Evolutionary conservation across 2,113 vertebrate species (phyloP).

Genomic region (Ictalurus punctatus): DNA sequence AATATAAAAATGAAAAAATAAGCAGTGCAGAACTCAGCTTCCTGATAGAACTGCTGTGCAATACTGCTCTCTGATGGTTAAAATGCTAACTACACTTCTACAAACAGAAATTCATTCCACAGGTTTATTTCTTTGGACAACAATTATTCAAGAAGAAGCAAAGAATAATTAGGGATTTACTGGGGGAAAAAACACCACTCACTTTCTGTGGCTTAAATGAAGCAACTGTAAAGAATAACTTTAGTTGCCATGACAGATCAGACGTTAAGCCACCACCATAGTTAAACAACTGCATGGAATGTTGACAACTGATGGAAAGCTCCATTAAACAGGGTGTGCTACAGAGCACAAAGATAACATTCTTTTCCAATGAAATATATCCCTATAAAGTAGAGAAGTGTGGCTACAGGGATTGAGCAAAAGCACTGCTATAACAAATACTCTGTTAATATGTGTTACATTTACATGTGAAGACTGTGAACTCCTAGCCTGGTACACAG

Average conservation of each 20-base stretch:
- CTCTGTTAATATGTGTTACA: not conserved
- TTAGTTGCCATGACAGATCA: slow-evolving; percentile 16
- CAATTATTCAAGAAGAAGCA: not conserved
- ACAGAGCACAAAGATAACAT: slow-evolving; percentile 53
- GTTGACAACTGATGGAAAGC: slow-evolving; percentile 44
- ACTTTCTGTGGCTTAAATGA: not conserved
- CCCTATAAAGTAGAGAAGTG: slow-evolving; percentile 12
- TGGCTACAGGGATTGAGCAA: not conserved
- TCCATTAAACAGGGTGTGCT: slow-evolving; percentile 55
- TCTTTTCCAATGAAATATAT: slow-evolving; percentile 37
- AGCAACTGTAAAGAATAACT: not conserved
- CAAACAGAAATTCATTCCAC: not conserved
- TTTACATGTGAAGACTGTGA: not conserved
- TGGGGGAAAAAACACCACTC: not conserved
- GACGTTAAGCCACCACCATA: slow-evolving; percentile 53
- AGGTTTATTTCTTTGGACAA: not conserved
- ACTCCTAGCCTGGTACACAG: not conserved
- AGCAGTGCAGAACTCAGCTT: not conserved
- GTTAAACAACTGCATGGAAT: slow-evolving; percentile 55
- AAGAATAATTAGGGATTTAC: not conserved
- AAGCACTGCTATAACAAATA: not conserved
- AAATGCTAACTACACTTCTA: slow-evolving; percentile 11
- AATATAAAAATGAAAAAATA: slow-evolving; percentile 23
- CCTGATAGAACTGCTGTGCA: slow-evolving; percentile 3
- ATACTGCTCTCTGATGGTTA: slow-evolving; percentile 50